phyloP scores from a whole-genome alignment of 2,888 invertebrate species.

The Buathra laborator region DNA sequence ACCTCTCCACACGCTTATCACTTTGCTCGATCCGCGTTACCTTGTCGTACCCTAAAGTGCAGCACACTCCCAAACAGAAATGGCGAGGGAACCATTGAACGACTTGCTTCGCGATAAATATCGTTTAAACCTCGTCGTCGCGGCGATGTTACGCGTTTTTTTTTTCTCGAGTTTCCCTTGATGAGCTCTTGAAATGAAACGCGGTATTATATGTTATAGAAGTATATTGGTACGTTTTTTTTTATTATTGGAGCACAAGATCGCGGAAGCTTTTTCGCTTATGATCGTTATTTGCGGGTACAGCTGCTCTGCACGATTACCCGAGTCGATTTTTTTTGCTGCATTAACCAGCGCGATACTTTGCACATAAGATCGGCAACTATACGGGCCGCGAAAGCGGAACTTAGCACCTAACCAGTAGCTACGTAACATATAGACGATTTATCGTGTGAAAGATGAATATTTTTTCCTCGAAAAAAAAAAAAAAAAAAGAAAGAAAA shows the following conservation, averaged over 20 bases:
- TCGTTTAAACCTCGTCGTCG: constrained; percentile 49
- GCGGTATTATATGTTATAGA: constrained; percentile 1
- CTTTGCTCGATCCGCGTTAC: constrained; percentile 66
- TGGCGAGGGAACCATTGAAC: constrained; percentile 58
- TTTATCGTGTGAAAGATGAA: not conserved
- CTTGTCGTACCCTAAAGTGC: constrained; percentile 57
- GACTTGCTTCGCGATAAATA: constrained; percentile 65
- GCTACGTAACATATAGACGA: not conserved
- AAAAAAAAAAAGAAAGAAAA: not conserved
- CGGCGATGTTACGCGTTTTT: constrained; percentile 11
- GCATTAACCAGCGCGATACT: constrained; percentile 11
- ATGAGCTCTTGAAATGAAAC: constrained; percentile 42
- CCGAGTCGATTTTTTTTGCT: not conserved
- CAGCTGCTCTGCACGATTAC: constrained; percentile 46
- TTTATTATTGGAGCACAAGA: constrained; percentile 4
- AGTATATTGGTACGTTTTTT: constrained; percentile 20
- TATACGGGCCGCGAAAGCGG: not conserved
- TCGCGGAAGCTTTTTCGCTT: constrained; percentile 53
- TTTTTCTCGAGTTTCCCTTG: constrained; percentile 18
- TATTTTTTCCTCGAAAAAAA: too few species aligned
- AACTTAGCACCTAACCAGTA: not conserved
- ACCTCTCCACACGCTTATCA: constrained; percentile 41
- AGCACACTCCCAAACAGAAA: constrained; percentile 49
- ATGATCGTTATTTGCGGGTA: constrained; percentile 38
- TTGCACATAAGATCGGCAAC: not conserved